Evolutionary conservation across 2,113 vertebrate species (phyloP), one percentile per base, ranked within the genome.

Genomic region (Nycticryphes semicollaris): DNA sequence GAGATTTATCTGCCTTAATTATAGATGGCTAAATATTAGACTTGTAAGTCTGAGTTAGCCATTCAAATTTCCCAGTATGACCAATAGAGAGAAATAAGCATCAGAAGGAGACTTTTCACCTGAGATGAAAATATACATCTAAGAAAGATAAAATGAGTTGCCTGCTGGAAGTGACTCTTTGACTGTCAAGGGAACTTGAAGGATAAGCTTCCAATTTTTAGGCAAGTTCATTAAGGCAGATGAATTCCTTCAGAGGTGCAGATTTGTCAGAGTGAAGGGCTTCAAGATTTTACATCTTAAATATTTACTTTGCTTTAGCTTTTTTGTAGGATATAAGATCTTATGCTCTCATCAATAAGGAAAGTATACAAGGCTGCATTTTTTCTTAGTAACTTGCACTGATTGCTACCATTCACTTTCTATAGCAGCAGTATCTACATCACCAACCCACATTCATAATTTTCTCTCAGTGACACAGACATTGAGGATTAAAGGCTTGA

Each of bases 401-500:
- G 33, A 21, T 63, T 68, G 24, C 51, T 81, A 30, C 59, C 5
- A 56, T 81, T 92, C 47, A 51, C 25, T 8, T 92, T 23, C 53
- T 28, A 30, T 30, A 63, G 53, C 68, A 94, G 62, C 33, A 70
- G 30, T 35, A 79, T 30, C 53, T 78, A 37, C 39, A 56, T 79
- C 73, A 68, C 0, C 19, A 89, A 72, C 14, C 16, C 31, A 35
- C 83, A 62, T 60, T 78, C 47, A 66, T 75, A 84, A 75, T 90
- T 89, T 93, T 89, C n/a, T 84, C 35, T 84, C 64, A 39, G 31
- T 89, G 74, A 82, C 90, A 89, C 28, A 89, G 90, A 90, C 83
- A 57, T 31, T 43, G 45, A 72, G 53, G 69, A 89, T 92, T 96
- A 96, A 82, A 94, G 80, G 69, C 77, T 89, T 94, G 86, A 84